These are phyloP conservation scores for Acarapis woodi DNA, from an alignment of 1,140 invertebrate species.

Conservation along the genomic window DNA sequence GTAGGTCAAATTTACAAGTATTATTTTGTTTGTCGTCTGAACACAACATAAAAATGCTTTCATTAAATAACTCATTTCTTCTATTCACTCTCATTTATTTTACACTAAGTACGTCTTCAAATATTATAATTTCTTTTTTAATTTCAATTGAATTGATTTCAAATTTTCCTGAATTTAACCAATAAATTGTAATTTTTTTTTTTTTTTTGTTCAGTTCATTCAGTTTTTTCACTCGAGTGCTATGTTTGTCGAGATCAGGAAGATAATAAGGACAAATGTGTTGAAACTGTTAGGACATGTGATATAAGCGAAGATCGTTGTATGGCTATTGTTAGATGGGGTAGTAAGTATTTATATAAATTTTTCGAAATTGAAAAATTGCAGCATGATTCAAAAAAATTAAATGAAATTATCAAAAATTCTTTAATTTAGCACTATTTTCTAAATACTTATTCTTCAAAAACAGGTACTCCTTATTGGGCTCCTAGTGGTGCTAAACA, in stretches of 20 bases:
- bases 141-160: no score
- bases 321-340: constrained; percentile 60
- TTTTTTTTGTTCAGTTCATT: neutral
- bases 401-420: neutral
- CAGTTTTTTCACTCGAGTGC: constrained; percentile 34
- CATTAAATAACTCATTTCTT: no score
- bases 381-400: neutral
- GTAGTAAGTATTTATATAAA: constrained; percentile 26
- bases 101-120: no score
- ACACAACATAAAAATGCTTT: no score
- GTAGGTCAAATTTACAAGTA: no score
- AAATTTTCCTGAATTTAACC: no score
- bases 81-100: no score
- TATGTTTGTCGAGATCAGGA: constrained; percentile 80
- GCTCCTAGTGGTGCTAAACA: constrained; percentile 68
- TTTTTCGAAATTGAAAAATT: constrained; percentile 1
- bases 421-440: constrained; percentile 1
- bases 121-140: no score
- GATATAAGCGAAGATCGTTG: constrained; percentile 58
- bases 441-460: constrained; percentile 7
- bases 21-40: no score
- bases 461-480: constrained; percentile 63
- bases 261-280: constrained; percentile 68
- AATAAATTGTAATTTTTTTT: no score
- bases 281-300: constrained; percentile 67